Conservation (phyloP, 2,888 invertebrate genomes). For the Hyposoter dolosus region DNA sequence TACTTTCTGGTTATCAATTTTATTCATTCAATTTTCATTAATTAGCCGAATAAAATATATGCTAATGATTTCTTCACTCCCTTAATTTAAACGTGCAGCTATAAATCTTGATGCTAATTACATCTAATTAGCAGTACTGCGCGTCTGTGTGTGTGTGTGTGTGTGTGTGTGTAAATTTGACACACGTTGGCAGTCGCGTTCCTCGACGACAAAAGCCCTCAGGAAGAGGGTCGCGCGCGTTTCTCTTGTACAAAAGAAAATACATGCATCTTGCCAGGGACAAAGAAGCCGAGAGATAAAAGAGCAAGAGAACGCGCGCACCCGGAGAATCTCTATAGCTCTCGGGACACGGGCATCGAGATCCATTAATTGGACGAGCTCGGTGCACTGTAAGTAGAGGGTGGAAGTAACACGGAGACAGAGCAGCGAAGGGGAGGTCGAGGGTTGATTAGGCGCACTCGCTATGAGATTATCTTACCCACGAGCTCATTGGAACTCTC, state of each 20-base stretch:
- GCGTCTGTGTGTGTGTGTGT: neutral
- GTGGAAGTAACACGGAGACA: neutral
- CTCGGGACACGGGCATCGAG: slow-evolving; percentile 58
- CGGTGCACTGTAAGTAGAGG: slow-evolving; percentile 38
- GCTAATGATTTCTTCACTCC: neutral
- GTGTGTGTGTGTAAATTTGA: neutral
- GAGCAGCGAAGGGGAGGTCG: neutral
- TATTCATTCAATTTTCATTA: neutral
- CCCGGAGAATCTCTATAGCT: slow-evolving; percentile 8
- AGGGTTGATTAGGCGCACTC: slow-evolving; percentile 60
- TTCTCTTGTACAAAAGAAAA: slow-evolving; percentile 2
- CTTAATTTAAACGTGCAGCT: neutral
- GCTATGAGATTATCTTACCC: slow-evolving; percentile 66
- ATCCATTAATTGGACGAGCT: slow-evolving; percentile 66
- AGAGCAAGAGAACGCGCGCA: neutral
- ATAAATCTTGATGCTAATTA: neutral
- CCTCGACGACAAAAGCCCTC: neutral
- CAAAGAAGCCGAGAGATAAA: slow-evolving; percentile 4
- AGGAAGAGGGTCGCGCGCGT: neutral
- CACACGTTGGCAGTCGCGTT: too few relatives aligned
- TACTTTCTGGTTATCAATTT: too few relatives aligned
- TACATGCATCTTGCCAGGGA: neutral
- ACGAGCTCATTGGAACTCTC: slow-evolving; percentile 64
- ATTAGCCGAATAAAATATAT: neutral
- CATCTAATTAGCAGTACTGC: neutral